These are phyloP conservation scores for Oxyruncus cristatus DNA, from an alignment of 2,113 vertebrate species.

Conservation along the genomic window DNA sequence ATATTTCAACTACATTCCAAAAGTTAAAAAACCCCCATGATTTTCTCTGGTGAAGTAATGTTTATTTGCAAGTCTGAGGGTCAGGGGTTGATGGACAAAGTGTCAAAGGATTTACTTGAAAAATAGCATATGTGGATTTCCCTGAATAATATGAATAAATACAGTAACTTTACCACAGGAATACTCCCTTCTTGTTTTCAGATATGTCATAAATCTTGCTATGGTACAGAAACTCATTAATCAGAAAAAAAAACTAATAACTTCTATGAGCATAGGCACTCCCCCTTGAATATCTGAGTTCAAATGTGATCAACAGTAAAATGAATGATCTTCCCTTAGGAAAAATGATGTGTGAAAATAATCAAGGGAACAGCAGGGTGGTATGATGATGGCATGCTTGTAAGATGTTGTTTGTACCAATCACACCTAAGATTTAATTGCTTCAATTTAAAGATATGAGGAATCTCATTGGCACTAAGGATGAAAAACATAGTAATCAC, in stretches of 20 bases:
- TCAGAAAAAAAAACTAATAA: neutral
- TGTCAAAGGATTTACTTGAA: neutral
- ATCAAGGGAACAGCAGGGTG: neutral
- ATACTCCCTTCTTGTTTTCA: neutral
- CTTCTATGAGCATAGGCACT: neutral
- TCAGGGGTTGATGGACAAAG: neutral
- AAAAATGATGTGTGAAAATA: neutral
- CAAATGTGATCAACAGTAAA: neutral
- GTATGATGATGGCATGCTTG: neutral
- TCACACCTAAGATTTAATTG: constrained; percentile 12
- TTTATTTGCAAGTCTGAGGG: neutral
- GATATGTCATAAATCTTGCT: neutral
- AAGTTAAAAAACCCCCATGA: neutral
- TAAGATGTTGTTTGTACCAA: neutral
- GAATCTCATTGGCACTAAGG: neutral
- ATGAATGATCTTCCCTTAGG: neutral
- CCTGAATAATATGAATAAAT: neutral
- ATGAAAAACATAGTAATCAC: neutral
- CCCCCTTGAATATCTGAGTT: neutral
- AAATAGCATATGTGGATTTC: neutral
- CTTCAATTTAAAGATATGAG: neutral
- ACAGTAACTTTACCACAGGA: neutral
- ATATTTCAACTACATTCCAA: neutral
- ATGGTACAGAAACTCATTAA: neutral
- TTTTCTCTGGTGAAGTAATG: neutral